Evolutionary conservation across 2,113 vertebrate species (phyloP).

Genomic region (Pavo muticus): DNA sequence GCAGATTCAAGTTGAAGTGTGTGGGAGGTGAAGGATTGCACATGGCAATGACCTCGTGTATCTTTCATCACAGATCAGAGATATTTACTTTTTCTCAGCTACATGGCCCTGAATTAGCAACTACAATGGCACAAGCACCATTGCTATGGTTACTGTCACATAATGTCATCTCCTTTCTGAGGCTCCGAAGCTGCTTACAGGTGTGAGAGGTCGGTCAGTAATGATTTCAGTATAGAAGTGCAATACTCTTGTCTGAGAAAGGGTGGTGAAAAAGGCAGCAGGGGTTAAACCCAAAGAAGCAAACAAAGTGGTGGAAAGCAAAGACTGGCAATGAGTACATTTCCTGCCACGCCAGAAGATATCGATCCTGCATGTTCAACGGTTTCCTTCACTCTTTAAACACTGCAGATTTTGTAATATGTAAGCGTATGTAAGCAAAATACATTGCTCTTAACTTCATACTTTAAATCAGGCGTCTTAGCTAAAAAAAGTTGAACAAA

Average conservation of each 20-base stretch:
- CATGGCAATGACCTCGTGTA: fast-evolving
- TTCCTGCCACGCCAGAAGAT: background rate
- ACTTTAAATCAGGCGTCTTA: background rate
- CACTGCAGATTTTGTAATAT: background rate
- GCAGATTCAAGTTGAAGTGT: fast-evolving
- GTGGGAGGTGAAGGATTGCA: background rate
- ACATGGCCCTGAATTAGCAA: background rate
- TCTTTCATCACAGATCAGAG: background rate
- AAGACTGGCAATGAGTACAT: background rate
- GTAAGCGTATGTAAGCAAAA: too few species aligned
- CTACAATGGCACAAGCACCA: background rate
- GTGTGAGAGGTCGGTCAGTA: background rate
- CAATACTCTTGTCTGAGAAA: background rate
- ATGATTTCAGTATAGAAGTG: background rate
- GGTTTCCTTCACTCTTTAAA: background rate
- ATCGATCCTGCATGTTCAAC: background rate
- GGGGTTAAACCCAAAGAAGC: background rate
- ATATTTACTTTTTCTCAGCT: background rate
- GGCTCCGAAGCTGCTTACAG: background rate
- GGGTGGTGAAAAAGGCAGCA: background rate
- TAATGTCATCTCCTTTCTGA: background rate
- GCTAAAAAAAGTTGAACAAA: background rate
- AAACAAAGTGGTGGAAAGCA: background rate
- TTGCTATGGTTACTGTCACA: background rate
- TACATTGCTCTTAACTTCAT: background rate